Evolutionary conservation across 2,797 vertebrate genomes (phyloP), one percentile per base, ranked within the genome.

Genomic region (Rachycentron canadum): DNA sequence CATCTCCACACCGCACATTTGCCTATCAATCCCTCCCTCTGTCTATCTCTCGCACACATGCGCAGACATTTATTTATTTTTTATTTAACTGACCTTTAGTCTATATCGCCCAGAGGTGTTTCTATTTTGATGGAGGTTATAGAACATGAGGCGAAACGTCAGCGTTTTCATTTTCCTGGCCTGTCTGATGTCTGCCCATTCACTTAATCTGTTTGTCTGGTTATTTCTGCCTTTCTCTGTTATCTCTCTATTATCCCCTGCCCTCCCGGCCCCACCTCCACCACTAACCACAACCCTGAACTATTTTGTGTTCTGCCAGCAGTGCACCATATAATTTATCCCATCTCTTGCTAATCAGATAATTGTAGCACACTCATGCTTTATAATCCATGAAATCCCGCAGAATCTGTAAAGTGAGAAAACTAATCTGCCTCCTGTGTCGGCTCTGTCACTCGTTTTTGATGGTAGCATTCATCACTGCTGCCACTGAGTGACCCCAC

Each of bases 311-410:
- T 55, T 65, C 43, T 71, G 71, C 68, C 74, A 79, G 64, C 59
- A 55, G 21, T 64, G 30, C 36, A 47, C 49, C 58, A 82, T 79
- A 69, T 77, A 65, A 89, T 87, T 53, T 52, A 81, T 69, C 78
- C 56, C 40, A 57, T 71, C 66, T 66, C 49, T 55, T 71, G 56
- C 55, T 87, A 86, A 92, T 86, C 77, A 86, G 81, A 79, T 83
- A 74, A 86, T 78, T 86, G 50, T 38, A 67, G 63, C 80, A 70
- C 58, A 60, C 53, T 79, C 69, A 61, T 45, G 68, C 36, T 73
- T 67, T 53, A 78, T 88, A 89, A 85, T 81, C 82, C 77, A 68
- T 64, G 32, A 83, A 89, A 86, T 81, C 86, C 74, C 19, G 26
- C 72, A 69, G 71, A 81, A 86, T 81, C 52, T 73, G 55, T 64